Evolutionary conservation across 2,888 invertebrate species (phyloP), one percentile per base, ranked within the genome.

Genomic region (Protodeltote pygarga): DNA sequence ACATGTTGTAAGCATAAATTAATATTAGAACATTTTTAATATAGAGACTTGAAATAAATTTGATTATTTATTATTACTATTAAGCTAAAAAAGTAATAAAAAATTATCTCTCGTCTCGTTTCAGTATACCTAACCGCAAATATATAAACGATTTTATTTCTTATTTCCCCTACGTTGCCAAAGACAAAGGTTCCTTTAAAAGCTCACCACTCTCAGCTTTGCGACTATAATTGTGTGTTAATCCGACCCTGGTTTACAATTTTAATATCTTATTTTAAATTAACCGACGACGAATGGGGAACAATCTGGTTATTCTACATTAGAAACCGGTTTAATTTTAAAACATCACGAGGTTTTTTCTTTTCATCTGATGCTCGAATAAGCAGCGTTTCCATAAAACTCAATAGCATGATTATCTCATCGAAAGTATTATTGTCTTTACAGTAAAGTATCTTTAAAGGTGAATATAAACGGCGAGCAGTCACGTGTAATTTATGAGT

Each of bases 231-330:
- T 27, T 34, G 20, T 53, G 54, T 1, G 2, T 17, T 11, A 59
- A 39, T 58, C 58, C 59, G 59, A 35, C 58, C 58, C 58, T 58
- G 58, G 41, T 20, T 38, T 32, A 58, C 41, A 46, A 52, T 41
- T 32, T 65, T 50, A 57, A 65, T 61, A 61, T 57, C 45, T 38
- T 49, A 60, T 54, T 60, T n/a, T 41, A 49, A 65, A 65, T 55
- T 46, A 52, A 39, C 44, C 11, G 34, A 10, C 39, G 35, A 31
- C 45, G 28, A 29, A 42, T 39, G 51, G 45, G 47, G 35, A 47
- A 58, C 51, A 66, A 55, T 65, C 60, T 57, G 40, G 63, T 60
- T 44, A 55, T 57, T 23, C 55, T 35, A 62, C 50, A 48, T 52
- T 32, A 24, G 33, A 37, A 65, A 63, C 65, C 19, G 40, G 63